Evolutionary conservation across 2,888 invertebrate genomes (phyloP).

Genomic region (Noctua fimbriata): DNA sequence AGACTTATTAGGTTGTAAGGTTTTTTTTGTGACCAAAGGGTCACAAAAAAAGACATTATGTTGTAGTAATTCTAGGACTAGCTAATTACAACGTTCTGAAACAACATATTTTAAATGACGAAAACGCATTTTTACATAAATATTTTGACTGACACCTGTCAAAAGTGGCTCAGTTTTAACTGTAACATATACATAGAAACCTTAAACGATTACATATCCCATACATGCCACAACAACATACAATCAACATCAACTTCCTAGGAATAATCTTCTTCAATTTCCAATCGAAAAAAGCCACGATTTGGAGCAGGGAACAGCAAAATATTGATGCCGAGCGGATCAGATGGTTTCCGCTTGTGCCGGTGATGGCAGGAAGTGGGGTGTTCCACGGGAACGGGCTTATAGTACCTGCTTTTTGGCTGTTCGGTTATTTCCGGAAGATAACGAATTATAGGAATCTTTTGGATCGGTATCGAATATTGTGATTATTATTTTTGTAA

Average conservation of each 20-base stretch:
- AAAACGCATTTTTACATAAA: too few species aligned
- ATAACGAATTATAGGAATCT: neutral
- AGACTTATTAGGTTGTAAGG: too few species aligned
- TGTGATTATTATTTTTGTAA: neutral
- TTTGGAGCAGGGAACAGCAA: constrained; percentile 17
- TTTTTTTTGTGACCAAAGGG: too few species aligned
- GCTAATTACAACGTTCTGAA: too few species aligned
- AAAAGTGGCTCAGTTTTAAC: too few species aligned
- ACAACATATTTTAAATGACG: too few species aligned
- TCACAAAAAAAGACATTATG: too few species aligned
- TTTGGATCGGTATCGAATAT: neutral
- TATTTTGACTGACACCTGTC: too few species aligned
- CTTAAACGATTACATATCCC: neutral
- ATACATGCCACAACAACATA: neutral
- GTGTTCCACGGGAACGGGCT: constrained; percentile 30
- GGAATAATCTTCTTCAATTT: constrained; percentile 26
- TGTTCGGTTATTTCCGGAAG: constrained; percentile 5
- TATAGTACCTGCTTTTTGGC: neutral
- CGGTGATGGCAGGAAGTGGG: constrained; percentile 32
- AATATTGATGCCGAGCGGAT: constrained; percentile 40
- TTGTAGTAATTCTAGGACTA: too few species aligned
- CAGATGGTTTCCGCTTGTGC: constrained; percentile 20
- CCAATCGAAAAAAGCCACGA: neutral
- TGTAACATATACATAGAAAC: neutral
- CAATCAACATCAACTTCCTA: constrained; percentile 15